Evolutionary conservation across 1,140 invertebrate species (phyloP), one percentile per base, ranked within the genome.

Genomic region (Tribolium madens): DNA sequence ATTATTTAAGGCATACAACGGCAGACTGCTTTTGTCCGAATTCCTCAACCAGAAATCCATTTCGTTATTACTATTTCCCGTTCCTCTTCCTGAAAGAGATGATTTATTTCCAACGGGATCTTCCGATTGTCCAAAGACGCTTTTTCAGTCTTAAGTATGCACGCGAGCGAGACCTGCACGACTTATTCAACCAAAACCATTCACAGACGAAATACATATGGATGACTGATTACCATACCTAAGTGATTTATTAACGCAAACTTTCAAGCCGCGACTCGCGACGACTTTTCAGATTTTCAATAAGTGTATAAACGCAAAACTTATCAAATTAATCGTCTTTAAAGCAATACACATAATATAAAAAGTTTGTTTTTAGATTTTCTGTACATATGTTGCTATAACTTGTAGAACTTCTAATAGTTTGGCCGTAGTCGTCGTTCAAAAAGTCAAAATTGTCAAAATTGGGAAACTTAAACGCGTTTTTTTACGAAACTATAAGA

Each of bases 31-130:
- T 72, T 72, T 72, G 50, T 72, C 50, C 46, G 70, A 72, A 52
- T 72, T 48, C 46, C 36, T 50, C 70, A 72, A 52, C 47, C 36
- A 72, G 70, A 71, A 71, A 71, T 71, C 68, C 46, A 72, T 72
- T 72, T 72, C 70, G 70, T 72, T 72, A 72, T 72, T 72, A 72
- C 42, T 48, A 72, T 52, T 52, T 72, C 70, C 46, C 50, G 42
- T 72, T 72, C 50, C 42, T 52, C 57, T 64, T 64, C 57, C 57
- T 64, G 57, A 33, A 33, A 33, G 57, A 64, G 57, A 64, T 64
- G 57, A 64, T 64, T 64, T 64, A 64, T 64, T 33, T 64, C 57
- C 57, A 64, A 13, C 3, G 5, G 26, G 26, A 64, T 64, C 57
- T 64, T 64, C 9, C 26, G 57, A 57, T 12, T 64, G 57, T 64